phyloP scores from a whole-genome alignment of 2,797 vertebrate genomes.

The Diglossa cyanea region DNA sequence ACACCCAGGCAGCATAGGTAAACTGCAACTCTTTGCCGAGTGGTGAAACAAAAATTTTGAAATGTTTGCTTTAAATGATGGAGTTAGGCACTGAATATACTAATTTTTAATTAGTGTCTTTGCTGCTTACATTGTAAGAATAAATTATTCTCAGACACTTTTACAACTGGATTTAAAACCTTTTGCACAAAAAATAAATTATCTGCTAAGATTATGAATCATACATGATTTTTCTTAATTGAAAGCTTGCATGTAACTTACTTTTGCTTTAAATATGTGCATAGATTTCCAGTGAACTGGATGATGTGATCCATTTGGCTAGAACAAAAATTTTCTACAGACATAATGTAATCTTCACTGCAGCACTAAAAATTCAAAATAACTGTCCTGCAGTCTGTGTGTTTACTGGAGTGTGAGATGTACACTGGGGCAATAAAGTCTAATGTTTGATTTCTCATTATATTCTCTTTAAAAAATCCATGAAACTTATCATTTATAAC shows the following conservation, averaged over 20 bases:
- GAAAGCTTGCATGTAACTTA: background rate
- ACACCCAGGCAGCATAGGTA: background rate
- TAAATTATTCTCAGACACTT: slow-evolving; percentile 54
- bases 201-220: slow-evolving; percentile 51
- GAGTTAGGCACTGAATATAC: slow-evolving; percentile 29
- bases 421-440: slow-evolving; percentile 1
- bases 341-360: slow-evolving; percentile 34
- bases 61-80: slow-evolving; percentile 43
- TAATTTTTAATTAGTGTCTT: slow-evolving; percentile 58
- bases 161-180: slow-evolving; percentile 29
- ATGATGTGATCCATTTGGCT: slow-evolving; percentile 49
- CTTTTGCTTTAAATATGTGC: slow-evolving; percentile 13
- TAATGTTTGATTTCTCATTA: slow-evolving; percentile 35
- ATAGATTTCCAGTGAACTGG: slow-evolving; percentile 26
- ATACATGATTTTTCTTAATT: slow-evolving; percentile 48
- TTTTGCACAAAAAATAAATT: slow-evolving; percentile 20
- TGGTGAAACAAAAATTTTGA: slow-evolving; percentile 36
- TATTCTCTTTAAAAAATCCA: background rate
- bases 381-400: slow-evolving; percentile 30
- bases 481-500: slow-evolving; percentile 11
- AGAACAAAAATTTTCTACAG: slow-evolving; percentile 36
- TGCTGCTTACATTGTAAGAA: slow-evolving; percentile 9
- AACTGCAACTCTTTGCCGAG: background rate
- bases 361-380: slow-evolving; percentile 29
- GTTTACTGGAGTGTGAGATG: slow-evolving; percentile 31